These are phyloP conservation scores for Notechis scutatus DNA, from an alignment of 2,113 vertebrate genomes.

Conservation along the genomic window DNA sequence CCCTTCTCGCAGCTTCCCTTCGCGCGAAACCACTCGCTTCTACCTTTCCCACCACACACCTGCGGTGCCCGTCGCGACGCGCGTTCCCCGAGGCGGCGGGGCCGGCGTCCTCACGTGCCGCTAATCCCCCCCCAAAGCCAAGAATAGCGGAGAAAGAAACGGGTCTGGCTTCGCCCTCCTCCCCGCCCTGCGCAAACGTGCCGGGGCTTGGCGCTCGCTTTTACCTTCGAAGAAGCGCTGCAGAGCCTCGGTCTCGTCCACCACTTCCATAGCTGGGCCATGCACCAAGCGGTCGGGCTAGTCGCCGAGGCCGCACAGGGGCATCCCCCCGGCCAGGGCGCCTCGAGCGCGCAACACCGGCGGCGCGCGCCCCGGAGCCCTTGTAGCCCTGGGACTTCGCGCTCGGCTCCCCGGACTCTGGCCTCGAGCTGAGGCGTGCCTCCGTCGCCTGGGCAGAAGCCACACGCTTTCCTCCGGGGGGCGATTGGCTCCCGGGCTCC, in stretches of 20 bases:
- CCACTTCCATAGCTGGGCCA: constrained; percentile 88
- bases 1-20: background rate
- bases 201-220: background rate
- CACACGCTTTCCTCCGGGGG: background rate
- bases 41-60: background rate
- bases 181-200: background rate
- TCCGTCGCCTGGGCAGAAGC: background rate
- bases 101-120: background rate
- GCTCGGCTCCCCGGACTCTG: background rate
- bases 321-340: constrained; percentile 54
- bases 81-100: background rate
- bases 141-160: background rate
- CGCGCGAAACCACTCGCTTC: background rate
- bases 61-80: background rate
- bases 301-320: constrained; percentile 36
- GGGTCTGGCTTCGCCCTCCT: constrained; percentile 32
- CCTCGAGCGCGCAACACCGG: constrained; percentile 66
- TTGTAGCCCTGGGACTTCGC: constrained; percentile 46
- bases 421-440: background rate
- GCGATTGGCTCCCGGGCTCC: background rate
- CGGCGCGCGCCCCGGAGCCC: constrained; percentile 63
- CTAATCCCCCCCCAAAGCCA: background rate
- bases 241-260: constrained; percentile 97
- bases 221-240: constrained; percentile 98
- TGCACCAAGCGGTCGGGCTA: constrained; percentile 53